A percentile compares a stretch with the other conserved stretches of the same genome.
Evolutionary conservation across 35 echinoderm and acorn worm genomes (phyloP).

Genomic region (Amphiura filiformis): DNA sequence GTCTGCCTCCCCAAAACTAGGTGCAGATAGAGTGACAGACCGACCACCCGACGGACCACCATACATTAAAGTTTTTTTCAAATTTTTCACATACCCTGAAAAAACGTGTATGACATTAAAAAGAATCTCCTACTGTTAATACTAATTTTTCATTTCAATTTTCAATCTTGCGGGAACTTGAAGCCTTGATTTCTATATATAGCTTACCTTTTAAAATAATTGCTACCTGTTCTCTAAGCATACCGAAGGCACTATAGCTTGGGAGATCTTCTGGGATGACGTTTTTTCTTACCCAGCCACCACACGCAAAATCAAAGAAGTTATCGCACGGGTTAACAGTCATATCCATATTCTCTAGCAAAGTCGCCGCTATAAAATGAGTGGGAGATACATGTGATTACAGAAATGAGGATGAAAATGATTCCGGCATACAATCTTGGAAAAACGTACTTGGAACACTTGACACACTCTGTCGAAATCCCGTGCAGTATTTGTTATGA

Average conservation of each 20-base stretch:
- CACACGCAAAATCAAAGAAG: slow-evolving; percentile 92
- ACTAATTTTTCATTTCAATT: not conserved
- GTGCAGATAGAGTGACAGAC: too few species aligned
- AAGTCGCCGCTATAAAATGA: slow-evolving; percentile 43
- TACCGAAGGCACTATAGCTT: slow-evolving; percentile 65
- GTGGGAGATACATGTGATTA: not conserved
- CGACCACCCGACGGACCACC: not conserved
- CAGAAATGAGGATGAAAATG: too few species aligned
- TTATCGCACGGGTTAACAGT: slow-evolving; percentile 77
- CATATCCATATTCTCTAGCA: slow-evolving; percentile 71
- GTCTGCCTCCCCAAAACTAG: too few species aligned
- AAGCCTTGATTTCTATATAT: too few species aligned
- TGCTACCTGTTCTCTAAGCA: slow-evolving; percentile 52
- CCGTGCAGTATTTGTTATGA: too few species aligned
- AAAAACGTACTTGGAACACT: too few species aligned
- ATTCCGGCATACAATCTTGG: too few species aligned
- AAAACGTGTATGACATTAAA: not conserved
- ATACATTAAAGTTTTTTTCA: not conserved
- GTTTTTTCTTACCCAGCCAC: slow-evolving; percentile 76
- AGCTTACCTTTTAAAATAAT: slow-evolving; percentile 78
- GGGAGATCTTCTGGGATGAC: slow-evolving; percentile 86
- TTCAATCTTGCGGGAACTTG: too few species aligned
- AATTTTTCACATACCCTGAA: not conserved
- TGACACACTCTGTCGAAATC: too few species aligned
- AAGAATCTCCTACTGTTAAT: not conserved